Percentiles rank a stretch among this genome's conserved stretches.
phyloP scores from a whole-genome alignment of 2,797 vertebrate species.

The Typhlichthys eigenmanni region DNA sequence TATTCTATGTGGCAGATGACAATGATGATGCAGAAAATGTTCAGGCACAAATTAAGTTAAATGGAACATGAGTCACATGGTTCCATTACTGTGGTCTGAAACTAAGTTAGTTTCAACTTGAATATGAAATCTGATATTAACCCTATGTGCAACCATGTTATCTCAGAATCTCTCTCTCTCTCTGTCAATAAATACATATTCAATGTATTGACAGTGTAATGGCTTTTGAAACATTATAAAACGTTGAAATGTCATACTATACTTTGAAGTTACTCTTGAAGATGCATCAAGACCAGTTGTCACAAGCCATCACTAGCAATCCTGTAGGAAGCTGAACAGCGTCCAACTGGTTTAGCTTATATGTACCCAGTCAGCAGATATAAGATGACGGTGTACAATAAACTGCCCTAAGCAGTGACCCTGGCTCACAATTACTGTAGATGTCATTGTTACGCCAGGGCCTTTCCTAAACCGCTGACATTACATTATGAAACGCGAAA shows the following conservation, averaged over 20 bases:
- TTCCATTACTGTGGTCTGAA: too few species aligned
- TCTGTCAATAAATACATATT: too few species aligned
- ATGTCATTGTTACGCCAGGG: conserved; percentile 24
- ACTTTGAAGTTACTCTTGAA: neutral
- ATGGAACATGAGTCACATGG: too few species aligned
- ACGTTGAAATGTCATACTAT: neutral
- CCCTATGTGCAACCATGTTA: too few species aligned
- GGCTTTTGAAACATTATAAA: neutral
- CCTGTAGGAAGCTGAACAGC: conserved; percentile 16
- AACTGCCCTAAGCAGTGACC: conserved; percentile 26
- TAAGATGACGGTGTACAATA: conserved; percentile 41
- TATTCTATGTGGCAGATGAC: too few species aligned
- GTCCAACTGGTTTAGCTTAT: conserved; percentile 26
- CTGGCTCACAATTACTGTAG: conserved; percentile 9
- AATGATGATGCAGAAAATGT: too few species aligned
- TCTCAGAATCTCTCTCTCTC: too few species aligned
- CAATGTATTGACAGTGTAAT: too few species aligned
- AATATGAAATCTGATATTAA: neutral
- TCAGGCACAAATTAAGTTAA: too few species aligned
- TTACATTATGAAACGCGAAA: conserved; percentile 6
- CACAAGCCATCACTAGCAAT: conserved; percentile 12
- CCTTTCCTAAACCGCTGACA: conserved; percentile 26
- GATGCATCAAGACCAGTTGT: conserved; percentile 1
- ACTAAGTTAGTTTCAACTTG: too few species aligned
- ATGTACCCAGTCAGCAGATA: conserved; percentile 12